A percentile compares a stretch with the other conserved stretches of the same genome.
These are phyloP conservation scores for Erebia palarica DNA, from an alignment of 2,888 invertebrate genomes.

Conservation along the genomic window DNA sequence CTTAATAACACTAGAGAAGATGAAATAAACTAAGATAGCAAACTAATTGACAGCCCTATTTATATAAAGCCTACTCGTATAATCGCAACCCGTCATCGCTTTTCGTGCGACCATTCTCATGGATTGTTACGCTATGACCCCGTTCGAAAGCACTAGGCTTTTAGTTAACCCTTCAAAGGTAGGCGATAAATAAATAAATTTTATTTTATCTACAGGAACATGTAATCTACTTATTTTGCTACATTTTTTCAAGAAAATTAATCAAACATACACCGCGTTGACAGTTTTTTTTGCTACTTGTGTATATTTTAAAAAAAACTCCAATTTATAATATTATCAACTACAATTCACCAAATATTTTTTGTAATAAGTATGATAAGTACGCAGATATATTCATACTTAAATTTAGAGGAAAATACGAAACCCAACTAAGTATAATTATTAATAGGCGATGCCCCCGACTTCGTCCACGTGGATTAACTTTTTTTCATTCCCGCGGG, in stretches of 20 bases:
- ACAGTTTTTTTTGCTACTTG: no score
- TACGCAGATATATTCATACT: neutral
- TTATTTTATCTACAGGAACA: neutral
- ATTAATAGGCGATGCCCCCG: no score
- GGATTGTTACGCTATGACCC: constrained; percentile 57
- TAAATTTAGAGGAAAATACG: neutral
- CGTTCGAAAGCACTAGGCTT: constrained; percentile 51
- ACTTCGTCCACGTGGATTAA: no score
- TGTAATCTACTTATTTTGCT: neutral
- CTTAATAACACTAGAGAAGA: neutral
- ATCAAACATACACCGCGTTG: neutral
- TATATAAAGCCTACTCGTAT: constrained; percentile 37
- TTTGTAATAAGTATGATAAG: no score
- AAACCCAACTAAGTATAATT: neutral
- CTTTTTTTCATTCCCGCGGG: no score
- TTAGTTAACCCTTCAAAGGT: constrained; percentile 51
- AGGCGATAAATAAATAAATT: neutral
- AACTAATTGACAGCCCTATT: constrained; percentile 8
- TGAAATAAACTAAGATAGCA: neutral
- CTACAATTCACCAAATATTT: no score
- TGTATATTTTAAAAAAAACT: no score
- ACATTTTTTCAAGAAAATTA: neutral
- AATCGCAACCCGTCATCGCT: constrained; percentile 54
- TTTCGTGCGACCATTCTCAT: constrained; percentile 58
- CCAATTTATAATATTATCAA: no score